Conservation (phyloP, 1,140 invertebrate species). For the Sarcophaga bullata region DNA sequence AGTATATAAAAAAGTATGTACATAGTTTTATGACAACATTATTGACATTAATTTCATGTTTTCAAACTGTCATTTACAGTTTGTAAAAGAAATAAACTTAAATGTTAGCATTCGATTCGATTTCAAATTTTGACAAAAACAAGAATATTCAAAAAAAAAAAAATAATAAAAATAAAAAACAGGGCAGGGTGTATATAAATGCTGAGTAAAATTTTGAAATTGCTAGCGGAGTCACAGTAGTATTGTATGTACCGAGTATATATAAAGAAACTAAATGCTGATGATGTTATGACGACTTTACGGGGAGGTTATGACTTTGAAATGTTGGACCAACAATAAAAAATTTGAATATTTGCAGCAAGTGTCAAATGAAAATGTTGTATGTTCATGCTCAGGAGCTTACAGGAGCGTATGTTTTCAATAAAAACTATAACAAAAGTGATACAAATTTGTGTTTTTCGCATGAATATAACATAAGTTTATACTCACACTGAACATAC, state of each 20-base stretch:
- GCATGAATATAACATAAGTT: too few relatives aligned
- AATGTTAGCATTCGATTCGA: slow-evolving; percentile 2
- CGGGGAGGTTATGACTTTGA: slow-evolving; percentile 8
- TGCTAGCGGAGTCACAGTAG: not conserved
- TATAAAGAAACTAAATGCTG: not conserved
- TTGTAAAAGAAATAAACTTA: slow-evolving; percentile 37
- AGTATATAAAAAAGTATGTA: slow-evolving; percentile 21
- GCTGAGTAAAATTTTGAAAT: not conserved
- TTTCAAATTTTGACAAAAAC: not conserved
- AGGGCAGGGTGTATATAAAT: not conserved
- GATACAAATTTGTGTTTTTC: too few relatives aligned
- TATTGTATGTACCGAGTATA: too few relatives aligned
- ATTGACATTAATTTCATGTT: slow-evolving; percentile 41
- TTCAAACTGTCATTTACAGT: slow-evolving; percentile 39
- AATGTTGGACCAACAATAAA: not conserved
- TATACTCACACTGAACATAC: too few relatives aligned
- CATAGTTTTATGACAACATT: slow-evolving; percentile 29
- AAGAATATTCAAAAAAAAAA: not conserved
- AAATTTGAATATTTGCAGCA: not conserved
- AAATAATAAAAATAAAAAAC: not conserved
- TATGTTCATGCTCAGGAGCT: too few relatives aligned
- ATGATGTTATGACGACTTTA: not conserved
- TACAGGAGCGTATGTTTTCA: too few relatives aligned
- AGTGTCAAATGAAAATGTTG: too few relatives aligned
- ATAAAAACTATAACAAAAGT: too few relatives aligned